Evolutionary conservation across 2,797 vertebrate genomes (phyloP).

Genomic region (Gallinago stenura): DNA sequence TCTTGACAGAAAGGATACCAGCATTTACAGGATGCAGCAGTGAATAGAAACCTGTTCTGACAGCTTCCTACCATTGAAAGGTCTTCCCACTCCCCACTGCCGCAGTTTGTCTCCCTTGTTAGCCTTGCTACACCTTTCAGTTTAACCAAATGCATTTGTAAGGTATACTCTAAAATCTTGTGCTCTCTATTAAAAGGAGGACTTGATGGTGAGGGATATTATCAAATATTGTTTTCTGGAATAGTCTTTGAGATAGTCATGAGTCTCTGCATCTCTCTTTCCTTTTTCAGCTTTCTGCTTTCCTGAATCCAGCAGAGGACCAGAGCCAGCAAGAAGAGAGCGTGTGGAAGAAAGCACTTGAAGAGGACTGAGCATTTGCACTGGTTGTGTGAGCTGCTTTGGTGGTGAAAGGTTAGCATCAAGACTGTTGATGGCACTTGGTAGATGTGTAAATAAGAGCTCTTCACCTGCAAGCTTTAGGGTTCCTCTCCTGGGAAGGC

Average conservation of each 20-base stretch:
- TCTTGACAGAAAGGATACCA: not conserved
- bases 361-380: not conserved
- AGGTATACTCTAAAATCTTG: not conserved
- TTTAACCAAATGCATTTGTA: not conserved
- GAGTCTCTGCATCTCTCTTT: not conserved
- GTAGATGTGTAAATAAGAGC: not conserved
- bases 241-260: not conserved
- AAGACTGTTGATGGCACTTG: not conserved
- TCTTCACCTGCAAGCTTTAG: not conserved
- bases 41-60: not conserved
- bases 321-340: not conserved
- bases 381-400: not conserved
- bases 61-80: not conserved
- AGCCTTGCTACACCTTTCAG: not conserved
- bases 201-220: not conserved
- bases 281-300: constrained; percentile 19
- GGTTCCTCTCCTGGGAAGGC: not conserved
- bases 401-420: constrained; percentile 9
- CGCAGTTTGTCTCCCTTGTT: not conserved
- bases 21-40: not conserved
- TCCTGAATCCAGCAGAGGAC: not conserved
- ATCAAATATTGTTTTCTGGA: not conserved
- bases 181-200: not conserved
- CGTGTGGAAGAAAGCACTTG: not conserved
- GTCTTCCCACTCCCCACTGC: not conserved